A percentile compares a stretch with the other conserved stretches of the same genome.
Conservation (phyloP, 2,113 vertebrate species). For the Spilogale gracilis region DNA sequence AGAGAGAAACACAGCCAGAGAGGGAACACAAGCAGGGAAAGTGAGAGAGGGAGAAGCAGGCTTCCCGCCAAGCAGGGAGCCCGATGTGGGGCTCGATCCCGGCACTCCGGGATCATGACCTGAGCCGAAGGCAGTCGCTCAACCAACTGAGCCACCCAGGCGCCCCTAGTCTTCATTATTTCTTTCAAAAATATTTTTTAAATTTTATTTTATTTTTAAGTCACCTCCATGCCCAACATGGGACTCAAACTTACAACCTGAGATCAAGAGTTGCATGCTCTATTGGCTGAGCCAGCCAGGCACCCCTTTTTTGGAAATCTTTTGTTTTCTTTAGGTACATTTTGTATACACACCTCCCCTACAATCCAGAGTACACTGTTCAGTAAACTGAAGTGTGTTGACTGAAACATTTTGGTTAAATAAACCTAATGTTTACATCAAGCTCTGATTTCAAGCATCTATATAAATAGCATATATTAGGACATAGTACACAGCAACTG, state of each 20-base stretch:
- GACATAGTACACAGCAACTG: background rate
- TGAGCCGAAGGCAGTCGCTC: too few relatives aligned
- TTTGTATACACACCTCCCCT: background rate
- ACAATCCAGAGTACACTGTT: background rate
- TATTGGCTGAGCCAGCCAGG: background rate
- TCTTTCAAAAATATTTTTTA: background rate
- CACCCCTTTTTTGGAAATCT: background rate
- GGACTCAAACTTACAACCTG: background rate
- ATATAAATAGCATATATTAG: background rate
- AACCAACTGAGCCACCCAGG: too few relatives aligned
- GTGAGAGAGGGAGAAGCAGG: too few relatives aligned
- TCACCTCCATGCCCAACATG: background rate
- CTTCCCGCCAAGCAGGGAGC: too few relatives aligned
- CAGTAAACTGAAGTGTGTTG: background rate
- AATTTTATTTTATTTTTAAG: background rate
- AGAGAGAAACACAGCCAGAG: too few relatives aligned
- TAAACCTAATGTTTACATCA: conserved; percentile 1
- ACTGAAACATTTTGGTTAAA: conserved; percentile 12
- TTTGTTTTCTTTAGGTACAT: conserved; percentile 29
- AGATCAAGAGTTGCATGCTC: background rate
- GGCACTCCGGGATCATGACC: too few relatives aligned
- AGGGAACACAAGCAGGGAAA: too few relatives aligned
- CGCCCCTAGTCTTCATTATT: background rate
- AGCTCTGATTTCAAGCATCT: background rate
- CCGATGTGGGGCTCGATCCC: too few relatives aligned